A percentile compares a stretch with the other conserved stretches of the same genome.
phyloP scores from a whole-genome alignment of 2,797 vertebrate species.

The Nyctibius grandis region DNA sequence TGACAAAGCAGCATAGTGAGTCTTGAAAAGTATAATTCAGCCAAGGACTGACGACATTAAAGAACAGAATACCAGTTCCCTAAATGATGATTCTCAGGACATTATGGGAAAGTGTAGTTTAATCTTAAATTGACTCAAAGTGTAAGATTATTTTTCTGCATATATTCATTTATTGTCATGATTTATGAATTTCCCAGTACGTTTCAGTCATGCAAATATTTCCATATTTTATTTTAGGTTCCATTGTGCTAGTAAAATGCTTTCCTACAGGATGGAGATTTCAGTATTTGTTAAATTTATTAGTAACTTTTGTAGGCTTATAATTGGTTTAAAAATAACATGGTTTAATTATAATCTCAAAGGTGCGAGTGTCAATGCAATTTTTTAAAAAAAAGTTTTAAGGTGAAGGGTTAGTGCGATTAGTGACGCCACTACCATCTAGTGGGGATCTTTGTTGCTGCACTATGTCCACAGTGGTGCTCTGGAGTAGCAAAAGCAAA shows the following conservation, averaged over 20 bases:
- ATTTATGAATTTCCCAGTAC: background rate
- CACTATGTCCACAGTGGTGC: background rate
- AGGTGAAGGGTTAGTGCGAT: background rate
- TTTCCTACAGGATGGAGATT: background rate
- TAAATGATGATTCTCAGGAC: background rate
- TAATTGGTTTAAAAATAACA: background rate
- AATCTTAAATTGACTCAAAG: background rate
- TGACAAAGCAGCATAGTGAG: background rate
- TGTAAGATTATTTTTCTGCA: background rate
- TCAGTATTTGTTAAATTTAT: background rate
- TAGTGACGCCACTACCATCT: conserved; percentile 12
- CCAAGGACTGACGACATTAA: background rate
- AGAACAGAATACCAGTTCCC: background rate
- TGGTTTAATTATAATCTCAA: background rate
- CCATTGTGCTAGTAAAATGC: background rate
- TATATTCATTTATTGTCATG: background rate
- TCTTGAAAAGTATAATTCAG: background rate
- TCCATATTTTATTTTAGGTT: background rate
- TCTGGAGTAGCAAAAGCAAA: background rate
- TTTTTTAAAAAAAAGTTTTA: background rate
- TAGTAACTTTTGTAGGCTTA: background rate
- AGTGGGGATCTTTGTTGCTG: background rate
- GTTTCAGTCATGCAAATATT: background rate
- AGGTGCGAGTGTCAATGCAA: background rate
- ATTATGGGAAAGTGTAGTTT: background rate